Base-by-base conservation (phyloP, 1,140 invertebrate species). In the Drosophila guanche region DNA sequence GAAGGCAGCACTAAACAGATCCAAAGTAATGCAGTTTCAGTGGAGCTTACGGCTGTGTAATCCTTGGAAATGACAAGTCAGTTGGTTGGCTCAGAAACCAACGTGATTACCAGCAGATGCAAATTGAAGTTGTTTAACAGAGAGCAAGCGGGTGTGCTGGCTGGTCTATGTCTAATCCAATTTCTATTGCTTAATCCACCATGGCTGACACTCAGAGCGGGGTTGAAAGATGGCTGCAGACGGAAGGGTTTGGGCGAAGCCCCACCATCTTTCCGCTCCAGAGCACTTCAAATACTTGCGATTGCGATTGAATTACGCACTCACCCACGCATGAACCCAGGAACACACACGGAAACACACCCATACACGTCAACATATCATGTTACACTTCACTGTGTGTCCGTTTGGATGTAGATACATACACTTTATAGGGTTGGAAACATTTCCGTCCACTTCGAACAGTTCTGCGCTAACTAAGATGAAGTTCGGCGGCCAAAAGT, bases 121-220 rank as follows among this genome's bases (percentile, higher is more conserved):
- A 75, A 75, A 75, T 75, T 53, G 48, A 53, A 71, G 66, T 8
- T 52, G 61, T 27, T 23, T 22, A 25, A 71, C 55, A 40, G 23
- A 14, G 27, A 2, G 33, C 0, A 1, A 14, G 23, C 4, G 37
- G 16, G 16, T 7, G 7, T 5, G 50, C 8, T 5, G 29, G 48
- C 8, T n/a, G 42, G 43, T 51, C 60, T 25, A 16, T 45, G 60
- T 81, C 55, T 69, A 80, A 80, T 76, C 72, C 72, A 76, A 66
- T 76, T 73, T 80, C 72, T 66, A 73, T 73, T 86, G 81, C 62
- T 85, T 74, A 85, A 85, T 85, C 76, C 72, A 68, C 67, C 62
- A 62, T 76, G 76, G 85, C 71, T 85, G 61, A 61, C 59, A 73
- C 66, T 67, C 60, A 66, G 76, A 76, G 61, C 61, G 37, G 62